Percentiles rank a stretch among this genome's conserved stretches.
Conservation (phyloP, 2,888 invertebrate species). For the Napeogenes sylphis region DNA sequence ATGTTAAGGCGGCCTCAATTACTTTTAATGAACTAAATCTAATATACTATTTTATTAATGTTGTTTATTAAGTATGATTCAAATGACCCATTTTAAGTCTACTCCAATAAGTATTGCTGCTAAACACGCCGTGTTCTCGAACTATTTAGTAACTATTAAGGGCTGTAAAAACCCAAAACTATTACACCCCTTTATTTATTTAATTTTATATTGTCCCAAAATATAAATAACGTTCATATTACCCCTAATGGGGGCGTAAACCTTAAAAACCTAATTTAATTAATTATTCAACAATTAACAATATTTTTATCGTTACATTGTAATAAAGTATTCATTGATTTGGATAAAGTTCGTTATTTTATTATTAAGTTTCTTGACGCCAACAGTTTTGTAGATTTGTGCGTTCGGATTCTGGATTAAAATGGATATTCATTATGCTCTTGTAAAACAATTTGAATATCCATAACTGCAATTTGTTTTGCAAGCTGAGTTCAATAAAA, state of each 20-base stretch:
- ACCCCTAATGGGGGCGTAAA: slow-evolving; percentile 50
- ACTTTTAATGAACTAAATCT: no score
- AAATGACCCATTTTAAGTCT: no score
- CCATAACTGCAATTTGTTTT: no score
- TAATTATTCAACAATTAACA: slow-evolving; percentile 64
- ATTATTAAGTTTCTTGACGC: neutral
- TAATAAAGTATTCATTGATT: slow-evolving; percentile 21
- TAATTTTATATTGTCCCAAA: slow-evolving; percentile 65
- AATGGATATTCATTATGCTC: no score
- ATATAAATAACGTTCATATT: slow-evolving; percentile 51
- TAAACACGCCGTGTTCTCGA: slow-evolving; percentile 34
- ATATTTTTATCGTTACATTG: slow-evolving; percentile 36
- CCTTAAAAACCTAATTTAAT: slow-evolving; percentile 58
- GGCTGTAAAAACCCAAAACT: slow-evolving; percentile 67
- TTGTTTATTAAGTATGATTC: no score
- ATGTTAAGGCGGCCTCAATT: no score
- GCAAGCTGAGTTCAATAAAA: no score
- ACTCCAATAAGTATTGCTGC: slow-evolving; percentile 39
- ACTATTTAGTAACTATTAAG: slow-evolving; percentile 46
- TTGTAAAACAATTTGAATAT: no score
- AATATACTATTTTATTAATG: no score
- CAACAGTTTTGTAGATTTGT: no score
- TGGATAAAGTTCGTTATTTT: neutral
- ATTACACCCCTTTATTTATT: slow-evolving; percentile 51
- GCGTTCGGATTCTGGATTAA: no score